These are phyloP conservation scores for Platycheirus albimanus DNA, from an alignment of 2,888 invertebrate species.

Conservation along the genomic window DNA sequence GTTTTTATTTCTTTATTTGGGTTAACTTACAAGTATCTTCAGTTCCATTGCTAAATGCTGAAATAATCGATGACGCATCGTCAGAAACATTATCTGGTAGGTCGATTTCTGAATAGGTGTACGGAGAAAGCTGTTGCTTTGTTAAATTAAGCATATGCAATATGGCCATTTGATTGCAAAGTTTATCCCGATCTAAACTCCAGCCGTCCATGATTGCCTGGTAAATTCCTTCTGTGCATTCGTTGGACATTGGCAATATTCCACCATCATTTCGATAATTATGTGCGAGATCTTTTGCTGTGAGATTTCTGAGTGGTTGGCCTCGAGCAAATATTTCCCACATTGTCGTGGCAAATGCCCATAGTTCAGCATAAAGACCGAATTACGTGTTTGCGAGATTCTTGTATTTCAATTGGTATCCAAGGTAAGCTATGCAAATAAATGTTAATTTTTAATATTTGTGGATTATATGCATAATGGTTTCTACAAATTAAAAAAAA, in stretches of 20 bases:
- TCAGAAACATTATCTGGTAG: conserved; percentile 43
- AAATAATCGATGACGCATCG: conserved; percentile 63
- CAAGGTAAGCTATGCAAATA: conserved; percentile 91
- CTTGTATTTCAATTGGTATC: conserved; percentile 92
- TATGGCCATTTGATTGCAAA: conserved; percentile 92
- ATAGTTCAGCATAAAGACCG: conserved; percentile 91
- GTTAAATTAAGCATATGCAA: conserved; percentile 83
- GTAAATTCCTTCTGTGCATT: conserved; percentile 90
- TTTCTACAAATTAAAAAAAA: too few species aligned
- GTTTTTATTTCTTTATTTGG: neutral
- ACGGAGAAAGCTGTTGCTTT: conserved; percentile 75
- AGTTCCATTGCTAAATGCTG: conserved; percentile 64
- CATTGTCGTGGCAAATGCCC: conserved; percentile 95
- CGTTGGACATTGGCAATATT: conserved; percentile 87
- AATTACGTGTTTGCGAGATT: conserved; percentile 87
- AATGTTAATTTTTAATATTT: neutral
- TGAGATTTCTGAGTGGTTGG: conserved; percentile 82
- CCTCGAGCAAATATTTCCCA: conserved; percentile 96
- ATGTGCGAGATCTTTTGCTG: conserved; percentile 75
- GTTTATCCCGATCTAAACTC: conserved; percentile 87
- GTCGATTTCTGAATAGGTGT: conserved; percentile 72
- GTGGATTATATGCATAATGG: too few species aligned
- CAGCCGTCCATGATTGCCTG: conserved; percentile 91
- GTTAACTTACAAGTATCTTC: conserved; percentile 60
- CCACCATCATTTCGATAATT: conserved; percentile 80